These are phyloP conservation scores for Tinamus major DNA, from an alignment of 2,797 vertebrate genomes.

Conservation along the genomic window DNA sequence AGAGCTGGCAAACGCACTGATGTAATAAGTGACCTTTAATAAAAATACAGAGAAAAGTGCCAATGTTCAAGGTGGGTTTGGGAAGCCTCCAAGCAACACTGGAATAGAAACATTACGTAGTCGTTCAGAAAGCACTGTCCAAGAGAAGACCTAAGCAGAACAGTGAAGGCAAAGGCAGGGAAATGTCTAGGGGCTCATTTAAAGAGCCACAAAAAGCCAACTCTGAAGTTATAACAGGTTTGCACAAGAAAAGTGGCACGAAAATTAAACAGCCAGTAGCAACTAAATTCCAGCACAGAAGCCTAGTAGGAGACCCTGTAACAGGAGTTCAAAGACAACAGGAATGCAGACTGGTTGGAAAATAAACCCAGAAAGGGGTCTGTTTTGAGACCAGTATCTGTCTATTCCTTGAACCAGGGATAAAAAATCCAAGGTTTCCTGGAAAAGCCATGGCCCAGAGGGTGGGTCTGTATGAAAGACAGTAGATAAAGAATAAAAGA, in stretches of 20 bases:
- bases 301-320: background rate
- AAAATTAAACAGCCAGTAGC: background rate
- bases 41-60: background rate
- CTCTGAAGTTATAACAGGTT: background rate
- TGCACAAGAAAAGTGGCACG: background rate
- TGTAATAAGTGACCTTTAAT: background rate
- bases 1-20: fast-evolving
- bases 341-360: background rate
- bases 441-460: background rate
- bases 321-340: background rate
- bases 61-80: background rate
- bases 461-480: background rate
- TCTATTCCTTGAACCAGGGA: background rate
- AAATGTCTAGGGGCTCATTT: background rate
- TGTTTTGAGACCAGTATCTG: background rate
- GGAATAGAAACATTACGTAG: background rate
- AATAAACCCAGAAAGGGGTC: background rate
- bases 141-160: background rate
- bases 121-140: background rate
- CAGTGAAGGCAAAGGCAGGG: background rate
- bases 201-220: background rate
- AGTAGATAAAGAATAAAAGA: background rate
- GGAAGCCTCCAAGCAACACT: background rate
- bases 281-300: background rate
- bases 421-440: background rate